Evolutionary conservation across 2,888 invertebrate genomes (phyloP).

Genomic region (Pammene aurita): DNA sequence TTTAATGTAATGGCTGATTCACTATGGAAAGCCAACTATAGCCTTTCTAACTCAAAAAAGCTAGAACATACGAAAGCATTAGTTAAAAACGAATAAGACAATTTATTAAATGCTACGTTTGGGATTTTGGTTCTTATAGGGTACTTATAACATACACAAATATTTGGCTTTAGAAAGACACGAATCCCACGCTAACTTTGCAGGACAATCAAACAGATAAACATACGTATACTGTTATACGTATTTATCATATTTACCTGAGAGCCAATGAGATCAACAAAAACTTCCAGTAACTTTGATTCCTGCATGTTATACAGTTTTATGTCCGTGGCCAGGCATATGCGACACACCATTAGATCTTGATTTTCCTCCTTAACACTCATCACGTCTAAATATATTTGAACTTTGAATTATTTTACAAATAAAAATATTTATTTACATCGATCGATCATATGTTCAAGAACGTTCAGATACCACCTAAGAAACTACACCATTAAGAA

Average conservation of each 20-base stretch:
- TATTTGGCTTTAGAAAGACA: too few relatives aligned
- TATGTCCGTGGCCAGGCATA: constrained; percentile 15
- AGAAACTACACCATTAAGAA: background rate
- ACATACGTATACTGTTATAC: background rate
- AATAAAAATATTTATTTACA: constrained; percentile 10
- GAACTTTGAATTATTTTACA: background rate
- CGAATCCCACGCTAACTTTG: too few relatives aligned
- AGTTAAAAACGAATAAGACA: too few relatives aligned
- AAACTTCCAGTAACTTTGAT: background rate
- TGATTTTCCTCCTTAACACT: constrained; percentile 6
- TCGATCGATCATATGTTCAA: constrained; percentile 21
- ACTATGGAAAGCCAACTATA: too few relatives aligned
- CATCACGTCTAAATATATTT: background rate
- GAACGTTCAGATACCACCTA: constrained; percentile 1
- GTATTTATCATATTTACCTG: background rate
- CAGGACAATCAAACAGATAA: too few relatives aligned
- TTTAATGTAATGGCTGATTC: too few relatives aligned
- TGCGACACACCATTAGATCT: constrained; percentile 5
- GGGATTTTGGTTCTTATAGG: too few relatives aligned
- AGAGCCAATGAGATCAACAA: constrained; percentile 1
- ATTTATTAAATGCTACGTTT: too few relatives aligned
- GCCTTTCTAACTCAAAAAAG: too few relatives aligned
- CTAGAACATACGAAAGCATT: too few relatives aligned
- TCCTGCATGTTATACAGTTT: constrained; percentile 5
- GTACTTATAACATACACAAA: too few relatives aligned